These are phyloP conservation scores for Noctua janthina DNA, from an alignment of 2,888 invertebrate species.

Conservation along the genomic window DNA sequence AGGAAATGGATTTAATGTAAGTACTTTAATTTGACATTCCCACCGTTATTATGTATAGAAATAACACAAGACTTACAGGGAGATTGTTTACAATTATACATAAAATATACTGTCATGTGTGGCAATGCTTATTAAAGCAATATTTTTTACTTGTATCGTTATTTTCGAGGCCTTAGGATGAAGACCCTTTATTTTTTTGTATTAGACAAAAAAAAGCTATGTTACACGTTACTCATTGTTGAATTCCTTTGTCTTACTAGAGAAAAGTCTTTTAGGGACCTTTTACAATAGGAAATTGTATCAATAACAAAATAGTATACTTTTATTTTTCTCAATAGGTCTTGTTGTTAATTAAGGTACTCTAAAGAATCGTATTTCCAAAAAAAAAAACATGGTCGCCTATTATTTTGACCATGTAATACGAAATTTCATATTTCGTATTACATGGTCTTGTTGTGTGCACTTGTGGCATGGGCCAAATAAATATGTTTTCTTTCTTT, in stretches of 20 bases:
- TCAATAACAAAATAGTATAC: neutral
- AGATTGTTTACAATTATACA: neutral
- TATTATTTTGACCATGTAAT: constrained; percentile 2
- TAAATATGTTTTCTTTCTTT: no score
- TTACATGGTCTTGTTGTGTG: no score
- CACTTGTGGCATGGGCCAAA: no score
- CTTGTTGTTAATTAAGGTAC: no score
- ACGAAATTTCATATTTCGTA: neutral
- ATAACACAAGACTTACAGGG: neutral
- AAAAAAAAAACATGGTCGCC: neutral
- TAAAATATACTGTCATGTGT: neutral
- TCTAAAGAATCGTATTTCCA: neutral
- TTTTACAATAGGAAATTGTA: neutral
- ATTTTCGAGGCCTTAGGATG: neutral
- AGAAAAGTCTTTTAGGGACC: neutral
- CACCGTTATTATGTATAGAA: neutral
- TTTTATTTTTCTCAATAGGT: neutral
- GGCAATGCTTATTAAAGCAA: neutral
- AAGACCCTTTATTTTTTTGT: neutral
- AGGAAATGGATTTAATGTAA: neutral
- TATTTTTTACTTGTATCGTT: neutral
- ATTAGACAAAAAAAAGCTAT: neutral
- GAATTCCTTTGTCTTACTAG: neutral
- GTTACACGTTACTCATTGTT: neutral
- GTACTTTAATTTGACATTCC: neutral